phyloP scores from a whole-genome alignment of 2,797 vertebrate species.

The Mormyrops attenuatus region DNA sequence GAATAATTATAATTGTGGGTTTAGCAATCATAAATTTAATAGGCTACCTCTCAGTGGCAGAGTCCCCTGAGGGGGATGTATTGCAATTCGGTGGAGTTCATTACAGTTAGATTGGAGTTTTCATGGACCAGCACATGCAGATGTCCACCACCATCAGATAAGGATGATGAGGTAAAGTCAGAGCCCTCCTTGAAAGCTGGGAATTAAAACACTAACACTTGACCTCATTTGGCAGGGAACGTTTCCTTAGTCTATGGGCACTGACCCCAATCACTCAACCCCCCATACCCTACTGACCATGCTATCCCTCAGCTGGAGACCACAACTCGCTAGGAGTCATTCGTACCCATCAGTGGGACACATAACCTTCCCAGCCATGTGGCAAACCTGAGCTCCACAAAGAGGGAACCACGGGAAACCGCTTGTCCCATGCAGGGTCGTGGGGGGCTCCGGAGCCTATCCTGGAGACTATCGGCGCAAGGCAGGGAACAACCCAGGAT shows the following conservation, averaged over 20 bases:
- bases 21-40: background rate
- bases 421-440: background rate
- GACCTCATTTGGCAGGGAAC: background rate
- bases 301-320: background rate
- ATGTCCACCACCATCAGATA: constrained; percentile 8
- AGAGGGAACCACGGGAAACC: background rate
- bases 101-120: constrained; percentile 1
- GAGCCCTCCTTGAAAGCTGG: background rate
- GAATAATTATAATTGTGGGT: background rate
- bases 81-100: background rate
- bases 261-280: background rate
- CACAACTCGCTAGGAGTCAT: background rate
- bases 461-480: background rate
- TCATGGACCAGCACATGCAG: background rate
- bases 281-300: background rate
- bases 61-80: background rate
- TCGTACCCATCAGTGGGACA: background rate
- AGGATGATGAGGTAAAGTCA: background rate
- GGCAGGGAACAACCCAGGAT: background rate
- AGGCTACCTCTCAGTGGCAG: background rate
- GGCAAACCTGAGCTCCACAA: background rate
- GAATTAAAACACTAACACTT: background rate
- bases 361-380: background rate
- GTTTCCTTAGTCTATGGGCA: background rate
- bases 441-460: background rate